phyloP scores from a whole-genome alignment of 2,888 invertebrate genomes.

The Apodemia duryi region DNA sequence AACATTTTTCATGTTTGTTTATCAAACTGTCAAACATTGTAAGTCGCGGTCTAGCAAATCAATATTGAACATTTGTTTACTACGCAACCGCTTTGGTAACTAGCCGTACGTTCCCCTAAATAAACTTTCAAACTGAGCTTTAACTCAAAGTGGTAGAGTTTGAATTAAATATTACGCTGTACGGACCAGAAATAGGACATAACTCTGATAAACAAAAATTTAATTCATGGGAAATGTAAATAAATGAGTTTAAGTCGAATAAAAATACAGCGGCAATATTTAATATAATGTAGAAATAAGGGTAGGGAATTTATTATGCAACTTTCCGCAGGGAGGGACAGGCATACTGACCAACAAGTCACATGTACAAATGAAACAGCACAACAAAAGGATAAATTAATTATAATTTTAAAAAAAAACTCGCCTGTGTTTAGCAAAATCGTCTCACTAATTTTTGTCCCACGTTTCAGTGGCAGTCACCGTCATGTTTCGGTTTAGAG shows the following conservation, averaged over 20 bases:
- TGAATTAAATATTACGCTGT: background rate
- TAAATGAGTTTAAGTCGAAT: background rate
- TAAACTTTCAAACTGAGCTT: background rate
- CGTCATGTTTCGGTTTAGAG: no score
- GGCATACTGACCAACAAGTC: no score
- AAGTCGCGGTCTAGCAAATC: slow-evolving; percentile 12
- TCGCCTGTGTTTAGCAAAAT: no score
- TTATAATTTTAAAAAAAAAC: no score
- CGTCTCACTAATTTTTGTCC: no score
- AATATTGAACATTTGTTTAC: slow-evolving; percentile 17
- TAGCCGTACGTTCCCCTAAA: background rate
- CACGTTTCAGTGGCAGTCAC: no score
- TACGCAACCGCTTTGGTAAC: slow-evolving; percentile 14
- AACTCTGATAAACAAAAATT: background rate
- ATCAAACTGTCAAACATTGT: slow-evolving; percentile 1
- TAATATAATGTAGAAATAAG: background rate
- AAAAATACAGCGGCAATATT: background rate
- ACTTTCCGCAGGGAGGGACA: no score
- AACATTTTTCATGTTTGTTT: background rate
- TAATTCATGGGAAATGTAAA: background rate
- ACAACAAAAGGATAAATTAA: no score
- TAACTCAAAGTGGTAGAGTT: background rate
- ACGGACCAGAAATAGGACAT: background rate
- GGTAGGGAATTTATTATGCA: no score
- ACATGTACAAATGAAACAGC: no score